phyloP scores from a whole-genome alignment of 2,113 vertebrate species.

The Pangasianodon gigas region DNA sequence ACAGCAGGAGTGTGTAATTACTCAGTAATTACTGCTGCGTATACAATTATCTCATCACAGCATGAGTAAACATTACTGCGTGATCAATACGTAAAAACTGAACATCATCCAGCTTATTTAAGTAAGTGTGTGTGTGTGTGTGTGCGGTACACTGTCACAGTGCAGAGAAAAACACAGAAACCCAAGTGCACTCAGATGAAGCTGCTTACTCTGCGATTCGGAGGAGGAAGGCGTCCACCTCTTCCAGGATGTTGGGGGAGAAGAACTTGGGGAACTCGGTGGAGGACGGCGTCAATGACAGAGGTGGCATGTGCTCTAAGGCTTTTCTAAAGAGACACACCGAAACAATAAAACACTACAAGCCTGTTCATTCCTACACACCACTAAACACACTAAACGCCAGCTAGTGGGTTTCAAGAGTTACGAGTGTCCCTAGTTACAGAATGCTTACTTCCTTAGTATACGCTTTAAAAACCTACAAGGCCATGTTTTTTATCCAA shows the following conservation, averaged over 20 bases:
- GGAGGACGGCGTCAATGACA: constrained; percentile 87
- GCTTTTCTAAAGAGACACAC: constrained; percentile 80
- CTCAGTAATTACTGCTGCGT: constrained; percentile 3
- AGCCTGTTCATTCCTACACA: not conserved
- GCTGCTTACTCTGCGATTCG: constrained; percentile 82
- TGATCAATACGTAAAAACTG: not conserved
- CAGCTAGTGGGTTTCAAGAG: not conserved
- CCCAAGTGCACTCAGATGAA: not conserved
- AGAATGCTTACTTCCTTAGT: not conserved
- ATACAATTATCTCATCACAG: not conserved
- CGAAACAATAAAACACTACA: not conserved
- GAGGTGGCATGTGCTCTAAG: constrained; percentile 91
- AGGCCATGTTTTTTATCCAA: too few relatives aligned
- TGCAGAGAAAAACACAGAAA: not conserved
- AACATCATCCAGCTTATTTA: not conserved
- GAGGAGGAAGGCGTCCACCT: constrained; percentile 95
- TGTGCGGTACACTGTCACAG: not conserved
- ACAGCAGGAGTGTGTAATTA: constrained; percentile 35
- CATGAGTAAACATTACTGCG: not conserved
- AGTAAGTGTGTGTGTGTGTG: not conserved
- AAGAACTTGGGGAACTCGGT: constrained; percentile 93
- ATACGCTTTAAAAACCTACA: not conserved
- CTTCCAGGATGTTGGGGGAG: constrained; percentile 90
- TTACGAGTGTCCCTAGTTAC: not conserved
- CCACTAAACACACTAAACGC: not conserved